Base-by-base conservation (phyloP, 2,797 vertebrate species). In the Hirundo rustica region DNA sequence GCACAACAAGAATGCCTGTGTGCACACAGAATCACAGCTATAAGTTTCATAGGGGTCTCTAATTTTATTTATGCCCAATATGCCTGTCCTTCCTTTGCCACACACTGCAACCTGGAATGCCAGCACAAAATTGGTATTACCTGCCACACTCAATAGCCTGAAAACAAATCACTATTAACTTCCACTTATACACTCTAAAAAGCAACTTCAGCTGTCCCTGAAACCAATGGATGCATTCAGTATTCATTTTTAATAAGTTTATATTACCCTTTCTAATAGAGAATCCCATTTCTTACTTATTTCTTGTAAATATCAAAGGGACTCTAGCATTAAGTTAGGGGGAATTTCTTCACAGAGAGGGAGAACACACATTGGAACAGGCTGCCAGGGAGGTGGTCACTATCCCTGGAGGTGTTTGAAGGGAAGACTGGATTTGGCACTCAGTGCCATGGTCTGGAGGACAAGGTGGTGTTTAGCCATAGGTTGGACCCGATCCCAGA, bases 401-500 rank as follows among this genome's bases (percentile, higher is more conserved):
- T n/a, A 27, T 22, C 30, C 45, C 58, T 27, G 53, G 5, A 47
- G 30, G 30, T 36, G 45, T 58, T 71, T 53, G 25, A 65, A 65
- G 29, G 45, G 7, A 51, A 83, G 44, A 47, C 25, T 32, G 51
- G 38, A 77, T 3, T 5, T 71, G n/a, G 20, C 65, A 64, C 25
- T 45, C 29, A 45, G 20, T 40, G 20, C 29, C 9, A 13, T 32
- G 73, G 15, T 65, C 20, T 65, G 51, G 50, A 9, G 83, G 51
- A 71, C 65, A 77, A 12, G 51, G 13, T 27, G 17, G 3, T 42
- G 5, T 53, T 27, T 19, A 15, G 58, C 23, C 26, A 65, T 0
- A 27, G 38, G 45, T 0, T 84, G 60, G 16, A 36, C 32, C 55
- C 1, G 0, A 42, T 13, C 36, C 16, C 18, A 40, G 11, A 57